Evolutionary conservation across 2,888 invertebrate genomes (phyloP).

Genomic region (Spodoptera picta): DNA sequence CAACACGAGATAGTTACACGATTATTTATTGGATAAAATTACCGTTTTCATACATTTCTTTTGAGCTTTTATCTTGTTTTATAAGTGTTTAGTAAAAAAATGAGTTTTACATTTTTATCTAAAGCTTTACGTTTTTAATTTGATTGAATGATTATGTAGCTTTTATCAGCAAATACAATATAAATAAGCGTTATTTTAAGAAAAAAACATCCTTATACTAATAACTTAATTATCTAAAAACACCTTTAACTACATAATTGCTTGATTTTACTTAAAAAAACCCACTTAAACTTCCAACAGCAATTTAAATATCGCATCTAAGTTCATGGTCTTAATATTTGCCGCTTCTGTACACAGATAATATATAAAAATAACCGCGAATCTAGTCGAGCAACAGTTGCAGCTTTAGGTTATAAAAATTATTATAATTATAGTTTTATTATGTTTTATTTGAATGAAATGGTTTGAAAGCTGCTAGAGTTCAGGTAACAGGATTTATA

Average conservation of each 20-base stretch:
- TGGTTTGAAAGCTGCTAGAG: slow-evolving; percentile 33
- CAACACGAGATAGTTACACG: slow-evolving; percentile 26
- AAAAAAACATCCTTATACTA: no score
- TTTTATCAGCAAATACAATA: no score
- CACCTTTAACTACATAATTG: no score
- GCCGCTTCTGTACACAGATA: slow-evolving; percentile 50
- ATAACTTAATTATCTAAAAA: no score
- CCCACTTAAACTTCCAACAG: neutral
- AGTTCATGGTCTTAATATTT: slow-evolving; percentile 49
- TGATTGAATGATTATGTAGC: no score
- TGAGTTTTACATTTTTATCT: no score
- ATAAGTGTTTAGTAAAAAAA: neutral
- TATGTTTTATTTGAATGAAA: slow-evolving; percentile 52
- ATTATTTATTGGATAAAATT: slow-evolving; percentile 21
- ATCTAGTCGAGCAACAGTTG: slow-evolving; percentile 41
- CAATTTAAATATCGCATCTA: slow-evolving; percentile 16
- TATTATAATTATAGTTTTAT: slow-evolving; percentile 34
- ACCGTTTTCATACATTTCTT: slow-evolving; percentile 16
- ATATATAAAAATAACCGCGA: slow-evolving; percentile 25
- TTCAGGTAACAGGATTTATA: slow-evolving; percentile 27
- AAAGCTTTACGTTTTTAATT: no score
- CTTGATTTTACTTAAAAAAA: slow-evolving; percentile 4
- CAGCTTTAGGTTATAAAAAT: slow-evolving; percentile 47
- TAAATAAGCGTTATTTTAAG: no score
- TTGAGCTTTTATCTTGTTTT: neutral